Conservation (phyloP, 2,888 invertebrate species). For the Acleris cristana region DNA sequence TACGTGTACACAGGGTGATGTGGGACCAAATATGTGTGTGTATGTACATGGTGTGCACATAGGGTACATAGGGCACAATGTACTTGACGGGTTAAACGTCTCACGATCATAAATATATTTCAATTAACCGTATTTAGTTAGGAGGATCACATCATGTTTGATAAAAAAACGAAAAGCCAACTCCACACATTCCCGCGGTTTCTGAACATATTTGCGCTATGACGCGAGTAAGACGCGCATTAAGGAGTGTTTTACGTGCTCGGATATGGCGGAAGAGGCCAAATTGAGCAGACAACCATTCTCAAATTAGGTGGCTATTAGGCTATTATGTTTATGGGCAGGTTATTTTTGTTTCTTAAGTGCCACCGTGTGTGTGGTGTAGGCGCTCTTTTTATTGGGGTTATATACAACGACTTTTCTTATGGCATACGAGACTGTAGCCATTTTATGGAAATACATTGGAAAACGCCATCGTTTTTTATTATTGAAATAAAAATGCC, state of each 20-base stretch:
- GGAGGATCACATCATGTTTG: too few relatives aligned
- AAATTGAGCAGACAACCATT: slow-evolving; percentile 33
- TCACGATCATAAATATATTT: too few relatives aligned
- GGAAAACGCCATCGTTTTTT: too few relatives aligned
- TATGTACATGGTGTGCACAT: too few relatives aligned
- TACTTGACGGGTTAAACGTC: too few relatives aligned
- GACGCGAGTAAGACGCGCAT: slow-evolving; percentile 56
- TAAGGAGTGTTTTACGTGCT: slow-evolving; percentile 35
- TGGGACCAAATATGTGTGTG: too few relatives aligned
- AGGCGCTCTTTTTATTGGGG: slow-evolving; percentile 14
- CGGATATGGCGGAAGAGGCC: slow-evolving; percentile 23
- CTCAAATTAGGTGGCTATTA: slow-evolving; percentile 41
- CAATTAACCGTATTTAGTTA: too few relatives aligned
- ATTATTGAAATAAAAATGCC: too few relatives aligned
- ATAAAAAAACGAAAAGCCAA: neutral
- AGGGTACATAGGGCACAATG: too few relatives aligned
- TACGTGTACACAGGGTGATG: too few relatives aligned
- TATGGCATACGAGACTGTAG: too few relatives aligned
- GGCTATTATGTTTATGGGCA: slow-evolving; percentile 45
- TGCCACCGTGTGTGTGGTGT: slow-evolving; percentile 39
- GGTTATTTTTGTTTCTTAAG: slow-evolving; percentile 42
- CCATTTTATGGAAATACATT: too few relatives aligned
- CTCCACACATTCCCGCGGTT: neutral
- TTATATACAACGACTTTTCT: neutral
- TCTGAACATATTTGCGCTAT: neutral